Conservation (phyloP, 2,888 invertebrate species). For the Meganola albula region DNA sequence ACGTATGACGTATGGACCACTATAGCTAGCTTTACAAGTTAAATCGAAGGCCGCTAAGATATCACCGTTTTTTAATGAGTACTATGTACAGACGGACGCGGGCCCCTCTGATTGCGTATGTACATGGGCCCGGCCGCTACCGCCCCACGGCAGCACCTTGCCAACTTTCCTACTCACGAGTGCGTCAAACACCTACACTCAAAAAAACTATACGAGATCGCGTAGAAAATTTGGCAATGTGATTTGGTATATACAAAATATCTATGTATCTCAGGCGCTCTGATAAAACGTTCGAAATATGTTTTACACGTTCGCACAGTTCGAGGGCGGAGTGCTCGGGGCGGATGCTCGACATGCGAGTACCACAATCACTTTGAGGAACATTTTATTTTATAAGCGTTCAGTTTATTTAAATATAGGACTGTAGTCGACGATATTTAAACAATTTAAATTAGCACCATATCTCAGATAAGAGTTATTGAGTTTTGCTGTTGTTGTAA, state of each 20-base stretch:
- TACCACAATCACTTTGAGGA: constrained; percentile 25
- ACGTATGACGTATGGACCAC: constrained; percentile 48
- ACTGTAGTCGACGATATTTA: constrained; percentile 17
- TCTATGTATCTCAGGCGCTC: no score
- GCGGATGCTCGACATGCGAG: neutral
- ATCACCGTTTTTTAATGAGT: constrained; percentile 73
- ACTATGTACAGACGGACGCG: constrained; percentile 58
- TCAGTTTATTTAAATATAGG: constrained; percentile 21
- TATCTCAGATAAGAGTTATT: constrained; percentile 23
- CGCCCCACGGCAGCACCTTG: constrained; percentile 2
- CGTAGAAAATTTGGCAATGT: constrained; percentile 24
- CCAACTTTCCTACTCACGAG: no score
- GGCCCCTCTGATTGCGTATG: constrained; percentile 42
- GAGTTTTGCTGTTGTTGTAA: constrained; percentile 14
- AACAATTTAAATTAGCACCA: constrained; percentile 34
- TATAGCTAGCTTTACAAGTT: constrained; percentile 75
- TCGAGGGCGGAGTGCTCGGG: neutral
- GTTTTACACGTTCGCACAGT: no score
- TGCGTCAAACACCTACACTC: neutral
- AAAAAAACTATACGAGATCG: constrained; percentile 21
- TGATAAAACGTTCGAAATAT: no score
- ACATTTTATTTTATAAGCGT: constrained; percentile 32
- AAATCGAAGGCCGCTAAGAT: constrained; percentile 77
- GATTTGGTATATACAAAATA: constrained; percentile 23
- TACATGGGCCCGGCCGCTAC: constrained; percentile 38